A percentile compares a stretch with the other conserved stretches of the same genome.
These are phyloP conservation scores for Burhinus bistriatus DNA, from an alignment of 2,113 vertebrate genomes.

Conservation along the genomic window DNA sequence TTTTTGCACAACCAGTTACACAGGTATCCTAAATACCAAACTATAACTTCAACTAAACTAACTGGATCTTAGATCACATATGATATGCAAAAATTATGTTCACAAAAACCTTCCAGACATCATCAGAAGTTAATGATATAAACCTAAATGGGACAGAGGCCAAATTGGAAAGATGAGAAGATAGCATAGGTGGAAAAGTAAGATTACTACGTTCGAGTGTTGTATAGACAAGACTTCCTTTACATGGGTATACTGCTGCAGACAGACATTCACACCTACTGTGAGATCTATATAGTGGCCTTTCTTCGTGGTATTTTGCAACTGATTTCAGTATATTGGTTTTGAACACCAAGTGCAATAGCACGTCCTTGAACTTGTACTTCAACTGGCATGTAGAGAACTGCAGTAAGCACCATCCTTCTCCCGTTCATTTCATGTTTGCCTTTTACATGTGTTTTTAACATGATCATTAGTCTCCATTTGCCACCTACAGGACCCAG, in stretches of 20 bases:
- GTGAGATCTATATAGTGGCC: background rate
- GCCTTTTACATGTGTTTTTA: background rate
- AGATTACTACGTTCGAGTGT: background rate
- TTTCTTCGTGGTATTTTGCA: background rate
- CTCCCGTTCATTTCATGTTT: background rate
- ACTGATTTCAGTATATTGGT: background rate
- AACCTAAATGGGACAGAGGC: background rate
- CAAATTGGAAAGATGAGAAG: conserved; percentile 1
- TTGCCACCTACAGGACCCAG: background rate
- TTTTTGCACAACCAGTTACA: conserved; percentile 14
- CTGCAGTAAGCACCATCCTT: background rate
- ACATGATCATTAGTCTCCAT: background rate
- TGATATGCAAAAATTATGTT: background rate
- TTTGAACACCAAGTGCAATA: background rate
- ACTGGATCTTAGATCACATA: background rate
- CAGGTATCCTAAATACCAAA: background rate
- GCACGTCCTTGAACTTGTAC: background rate
- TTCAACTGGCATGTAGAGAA: background rate
- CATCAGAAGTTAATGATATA: background rate
- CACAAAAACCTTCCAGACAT: background rate
- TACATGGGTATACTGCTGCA: background rate
- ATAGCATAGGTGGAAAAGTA: background rate
- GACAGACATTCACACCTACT: background rate
- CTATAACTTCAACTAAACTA: background rate
- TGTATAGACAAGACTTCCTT: background rate